These are phyloP conservation scores for Eulemur rubriventer DNA, from an alignment of 2,797 vertebrate genomes.

Conservation along the genomic window DNA sequence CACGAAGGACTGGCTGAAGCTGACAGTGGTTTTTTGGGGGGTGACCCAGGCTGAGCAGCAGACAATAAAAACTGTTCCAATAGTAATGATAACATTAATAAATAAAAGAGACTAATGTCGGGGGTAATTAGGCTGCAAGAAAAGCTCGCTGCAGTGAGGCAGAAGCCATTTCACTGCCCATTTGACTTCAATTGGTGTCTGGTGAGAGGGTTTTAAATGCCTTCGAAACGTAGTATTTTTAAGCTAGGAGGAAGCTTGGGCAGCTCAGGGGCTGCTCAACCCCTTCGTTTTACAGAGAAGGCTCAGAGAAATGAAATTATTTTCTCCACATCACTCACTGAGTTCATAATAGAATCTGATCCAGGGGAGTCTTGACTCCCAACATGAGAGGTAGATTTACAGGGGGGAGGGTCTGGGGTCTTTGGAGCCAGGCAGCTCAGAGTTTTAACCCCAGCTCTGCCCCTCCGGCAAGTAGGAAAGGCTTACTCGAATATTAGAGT, in stretches of 20 bases:
- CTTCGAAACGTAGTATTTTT: neutral
- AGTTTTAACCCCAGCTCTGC: neutral
- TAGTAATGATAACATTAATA: conserved; percentile 30
- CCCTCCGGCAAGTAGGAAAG: neutral
- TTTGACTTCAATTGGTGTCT: neutral
- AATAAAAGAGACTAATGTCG: conserved; percentile 27
- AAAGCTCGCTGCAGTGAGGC: neutral
- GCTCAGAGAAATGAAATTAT: neutral
- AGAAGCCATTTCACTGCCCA: neutral
- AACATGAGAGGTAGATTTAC: neutral
- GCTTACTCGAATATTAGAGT: neutral
- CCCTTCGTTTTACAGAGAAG: neutral
- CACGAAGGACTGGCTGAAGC: neutral
- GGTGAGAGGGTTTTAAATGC: neutral
- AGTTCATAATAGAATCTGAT: neutral
- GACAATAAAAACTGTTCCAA: conserved; percentile 38
- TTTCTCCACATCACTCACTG: neutral
- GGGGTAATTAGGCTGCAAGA: conserved; percentile 30
- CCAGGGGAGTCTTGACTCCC: neutral
- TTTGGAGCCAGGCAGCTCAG: neutral
- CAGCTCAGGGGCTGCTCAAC: neutral
- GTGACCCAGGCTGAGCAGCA: neutral
- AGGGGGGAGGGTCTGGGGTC: neutral
- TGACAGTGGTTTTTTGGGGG: neutral
- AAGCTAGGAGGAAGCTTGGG: neutral